Conservation (phyloP, 2,797 vertebrate genomes). For the Lophius americanus region DNA sequence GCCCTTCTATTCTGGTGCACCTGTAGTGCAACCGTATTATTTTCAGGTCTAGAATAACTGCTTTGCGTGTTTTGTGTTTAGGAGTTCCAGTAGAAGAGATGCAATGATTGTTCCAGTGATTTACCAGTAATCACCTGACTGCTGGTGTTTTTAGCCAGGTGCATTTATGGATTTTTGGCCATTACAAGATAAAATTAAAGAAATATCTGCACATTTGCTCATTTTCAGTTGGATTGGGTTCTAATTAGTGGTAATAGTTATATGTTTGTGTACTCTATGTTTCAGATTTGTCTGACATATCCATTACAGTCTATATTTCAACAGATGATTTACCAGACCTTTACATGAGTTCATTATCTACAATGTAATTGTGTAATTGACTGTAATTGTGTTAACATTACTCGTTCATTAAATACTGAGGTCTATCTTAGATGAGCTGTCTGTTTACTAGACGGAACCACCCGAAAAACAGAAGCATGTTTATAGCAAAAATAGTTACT, state of each 20-base stretch:
- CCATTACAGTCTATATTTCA: background rate
- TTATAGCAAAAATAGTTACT: background rate
- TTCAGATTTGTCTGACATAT: background rate
- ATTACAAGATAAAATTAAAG: background rate
- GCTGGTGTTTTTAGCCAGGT: constrained; percentile 14
- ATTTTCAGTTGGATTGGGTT: background rate
- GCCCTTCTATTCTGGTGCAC: constrained; percentile 49
- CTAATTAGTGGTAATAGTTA: background rate
- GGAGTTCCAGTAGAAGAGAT: constrained; percentile 39
- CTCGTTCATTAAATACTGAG: background rate
- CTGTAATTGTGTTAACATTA: background rate
- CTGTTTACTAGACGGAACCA: background rate
- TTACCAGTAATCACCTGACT: background rate
- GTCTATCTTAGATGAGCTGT: background rate
- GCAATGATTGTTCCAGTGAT: constrained; percentile 26
- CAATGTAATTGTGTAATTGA: background rate
- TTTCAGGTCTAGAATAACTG: constrained; percentile 38
- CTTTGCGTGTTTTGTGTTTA: constrained; percentile 41
- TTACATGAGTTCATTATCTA: background rate
- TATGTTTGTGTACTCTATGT: background rate
- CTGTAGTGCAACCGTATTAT: constrained; percentile 44
- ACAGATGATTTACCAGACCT: background rate
- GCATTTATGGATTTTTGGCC: background rate
- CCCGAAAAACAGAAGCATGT: background rate
- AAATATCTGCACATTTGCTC: background rate